phyloP scores from a whole-genome alignment of 2,113 vertebrate genomes.

The Melanerpes aurifrons region DNA sequence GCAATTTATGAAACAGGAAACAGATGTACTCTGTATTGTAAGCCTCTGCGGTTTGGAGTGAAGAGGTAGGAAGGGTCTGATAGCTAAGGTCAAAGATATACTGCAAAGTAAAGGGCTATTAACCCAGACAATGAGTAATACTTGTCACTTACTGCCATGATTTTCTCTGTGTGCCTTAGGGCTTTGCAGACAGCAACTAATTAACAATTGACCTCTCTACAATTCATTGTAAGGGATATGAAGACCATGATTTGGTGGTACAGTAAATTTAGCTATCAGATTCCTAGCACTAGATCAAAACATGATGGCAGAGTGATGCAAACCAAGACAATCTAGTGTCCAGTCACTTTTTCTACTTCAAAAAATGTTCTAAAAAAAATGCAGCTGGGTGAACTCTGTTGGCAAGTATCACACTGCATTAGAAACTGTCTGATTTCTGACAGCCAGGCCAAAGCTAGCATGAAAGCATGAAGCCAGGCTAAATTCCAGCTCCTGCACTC shows the following conservation, averaged over 20 bases:
- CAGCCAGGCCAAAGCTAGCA: neutral
- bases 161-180: neutral
- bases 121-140: neutral
- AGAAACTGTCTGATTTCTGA: neutral
- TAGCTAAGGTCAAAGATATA: neutral
- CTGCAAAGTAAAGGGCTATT: neutral
- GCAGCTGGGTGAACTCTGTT: neutral
- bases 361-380: neutral
- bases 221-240: neutral
- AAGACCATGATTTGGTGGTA: neutral
- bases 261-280: neutral
- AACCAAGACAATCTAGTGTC: rapidly evolving
- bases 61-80: neutral
- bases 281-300: neutral
- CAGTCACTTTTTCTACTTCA: neutral
- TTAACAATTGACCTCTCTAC: neutral
- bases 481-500: neutral
- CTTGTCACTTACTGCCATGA: neutral
- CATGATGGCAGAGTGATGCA: rapidly evolving
- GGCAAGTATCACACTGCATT: rapidly evolving
- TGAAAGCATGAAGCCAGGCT: neutral
- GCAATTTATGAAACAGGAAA: conserved; percentile 58
- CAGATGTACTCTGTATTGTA: conserved; percentile 28
- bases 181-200: neutral
- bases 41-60: conserved; percentile 7